These are phyloP conservation scores for Elysia chlorotica DNA, from an alignment of 1,140 invertebrate species.

Conservation along the genomic window DNA sequence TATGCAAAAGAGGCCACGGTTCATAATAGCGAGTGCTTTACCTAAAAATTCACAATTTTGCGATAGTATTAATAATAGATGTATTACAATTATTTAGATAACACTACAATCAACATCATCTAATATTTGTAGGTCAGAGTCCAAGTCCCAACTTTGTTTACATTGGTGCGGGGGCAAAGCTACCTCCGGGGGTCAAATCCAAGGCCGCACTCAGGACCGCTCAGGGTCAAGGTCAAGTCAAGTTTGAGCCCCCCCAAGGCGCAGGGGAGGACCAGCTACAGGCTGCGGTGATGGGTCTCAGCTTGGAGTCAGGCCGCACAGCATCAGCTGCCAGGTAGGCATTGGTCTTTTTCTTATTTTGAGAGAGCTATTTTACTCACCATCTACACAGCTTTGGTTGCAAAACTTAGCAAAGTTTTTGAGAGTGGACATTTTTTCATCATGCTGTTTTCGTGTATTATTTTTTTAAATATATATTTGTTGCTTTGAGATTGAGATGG, in stretches of 20 bases:
- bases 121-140: conserved; percentile 43
- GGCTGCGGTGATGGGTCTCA: neutral
- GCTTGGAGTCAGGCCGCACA: neutral
- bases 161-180: conserved; percentile 52
- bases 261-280: neutral
- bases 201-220: conserved; percentile 23
- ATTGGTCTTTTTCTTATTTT: conserved; percentile 8
- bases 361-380: too few species aligned
- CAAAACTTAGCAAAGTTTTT: too few species aligned
- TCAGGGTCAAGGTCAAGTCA: conserved; percentile 34
- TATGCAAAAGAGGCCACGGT: too few species aligned
- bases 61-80: neutral
- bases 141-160: conserved; percentile 57
- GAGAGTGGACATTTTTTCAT: too few species aligned
- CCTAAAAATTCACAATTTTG: neutral
- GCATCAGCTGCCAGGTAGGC: neutral
- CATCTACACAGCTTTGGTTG: too few species aligned
- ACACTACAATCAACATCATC: neutral
- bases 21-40: too few species aligned
- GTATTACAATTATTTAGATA: neutral
- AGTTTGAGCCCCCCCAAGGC: conserved; percentile 19
- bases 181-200: conserved; percentile 40
- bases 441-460: too few species aligned
- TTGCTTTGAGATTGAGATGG: too few species aligned
- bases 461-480: too few species aligned